phyloP scores from a whole-genome alignment of 2,888 invertebrate genomes.

The Petrolisthes cinctipes region DNA sequence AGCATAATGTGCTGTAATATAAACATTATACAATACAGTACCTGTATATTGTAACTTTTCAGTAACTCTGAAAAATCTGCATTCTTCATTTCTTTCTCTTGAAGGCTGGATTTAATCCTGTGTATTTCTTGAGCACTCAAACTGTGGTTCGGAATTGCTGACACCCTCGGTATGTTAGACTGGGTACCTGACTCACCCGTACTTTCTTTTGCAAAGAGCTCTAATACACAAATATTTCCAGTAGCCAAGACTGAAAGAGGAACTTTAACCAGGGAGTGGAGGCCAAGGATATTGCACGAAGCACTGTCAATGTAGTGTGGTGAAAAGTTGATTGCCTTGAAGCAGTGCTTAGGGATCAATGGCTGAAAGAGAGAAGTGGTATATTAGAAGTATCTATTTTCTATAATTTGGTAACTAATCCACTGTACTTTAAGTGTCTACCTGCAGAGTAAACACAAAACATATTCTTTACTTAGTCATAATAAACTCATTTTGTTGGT shows the following conservation, averaged over 20 bases:
- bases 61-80: neutral
- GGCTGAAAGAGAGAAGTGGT: conserved; percentile 27
- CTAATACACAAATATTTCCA: conserved; percentile 38
- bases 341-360: conserved; percentile 50
- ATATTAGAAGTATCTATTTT: too few species aligned
- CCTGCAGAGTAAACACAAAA: too few species aligned
- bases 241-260: conserved; percentile 14
- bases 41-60: conserved; percentile 23
- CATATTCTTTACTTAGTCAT: too few species aligned
- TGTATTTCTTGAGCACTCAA: neutral
- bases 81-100: neutral
- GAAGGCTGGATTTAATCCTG: neutral
- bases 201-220: conserved; percentile 20
- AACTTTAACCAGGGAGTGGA: conserved; percentile 31
- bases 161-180: neutral
- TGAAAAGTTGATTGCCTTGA: conserved; percentile 41
- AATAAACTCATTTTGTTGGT: too few species aligned
- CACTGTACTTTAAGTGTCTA: too few species aligned
- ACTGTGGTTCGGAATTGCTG: neutral
- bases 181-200: neutral
- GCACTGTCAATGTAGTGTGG: conserved; percentile 38
- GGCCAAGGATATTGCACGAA: conserved; percentile 47
- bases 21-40: neutral
- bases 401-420: too few species aligned
- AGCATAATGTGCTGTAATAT: too few species aligned